A percentile compares a stretch with the other conserved stretches of the same genome.
phyloP scores from a whole-genome alignment of 1,140 invertebrate species.

The Drosophila virilis region DNA sequence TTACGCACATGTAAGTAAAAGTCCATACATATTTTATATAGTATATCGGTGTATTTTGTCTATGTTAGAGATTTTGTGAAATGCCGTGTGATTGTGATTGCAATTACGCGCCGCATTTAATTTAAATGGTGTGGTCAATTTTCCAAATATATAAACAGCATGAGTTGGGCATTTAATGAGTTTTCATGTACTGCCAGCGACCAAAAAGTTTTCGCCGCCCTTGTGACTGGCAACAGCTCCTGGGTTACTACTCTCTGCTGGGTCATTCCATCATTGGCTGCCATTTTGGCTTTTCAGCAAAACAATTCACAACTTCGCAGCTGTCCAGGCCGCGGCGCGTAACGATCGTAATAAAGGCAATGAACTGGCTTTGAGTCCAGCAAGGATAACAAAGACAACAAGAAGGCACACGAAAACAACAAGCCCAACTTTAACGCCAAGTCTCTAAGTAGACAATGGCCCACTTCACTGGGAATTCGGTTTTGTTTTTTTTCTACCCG shows the following conservation, averaged over 20 bases:
- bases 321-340: conserved; percentile 40
- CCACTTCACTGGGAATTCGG: conserved; percentile 21
- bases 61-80: conserved; percentile 7
- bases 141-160: conserved; percentile 45
- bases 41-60: neutral
- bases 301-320: conserved; percentile 78
- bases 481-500: conserved; percentile 32
- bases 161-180: conserved; percentile 70
- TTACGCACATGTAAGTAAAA: conserved; percentile 87
- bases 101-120: conserved; percentile 69
- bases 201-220: neutral
- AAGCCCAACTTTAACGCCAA: conserved; percentile 23
- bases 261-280: conserved; percentile 64
- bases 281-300: conserved; percentile 61
- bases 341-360: conserved; percentile 74
- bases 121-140: conserved; percentile 60
- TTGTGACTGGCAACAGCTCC: neutral
- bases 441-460: conserved; percentile 41
- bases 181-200: conserved; percentile 45
- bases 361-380: conserved; percentile 55
- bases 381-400: conserved; percentile 34
- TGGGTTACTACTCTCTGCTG: conserved; percentile 20
- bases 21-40: conserved; percentile 5
- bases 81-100: conserved; percentile 51
- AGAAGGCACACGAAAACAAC: conserved; percentile 1